phyloP scores from a whole-genome alignment of 2,797 vertebrate genomes.

The Tragopan temminckii region DNA sequence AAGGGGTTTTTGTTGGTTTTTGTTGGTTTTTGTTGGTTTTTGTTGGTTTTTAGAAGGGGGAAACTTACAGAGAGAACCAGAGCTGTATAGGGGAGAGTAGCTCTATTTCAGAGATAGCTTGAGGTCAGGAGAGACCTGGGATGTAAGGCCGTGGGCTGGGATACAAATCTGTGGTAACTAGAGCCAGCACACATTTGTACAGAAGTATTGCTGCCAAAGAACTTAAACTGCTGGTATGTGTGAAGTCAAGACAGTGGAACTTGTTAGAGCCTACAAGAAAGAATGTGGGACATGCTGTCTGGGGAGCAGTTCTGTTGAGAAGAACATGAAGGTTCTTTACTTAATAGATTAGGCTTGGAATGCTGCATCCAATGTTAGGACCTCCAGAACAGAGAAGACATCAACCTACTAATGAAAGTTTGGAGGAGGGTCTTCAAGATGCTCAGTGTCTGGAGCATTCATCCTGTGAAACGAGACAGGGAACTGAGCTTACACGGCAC shows the following conservation, averaged over 20 bases:
- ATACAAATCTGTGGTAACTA: neutral
- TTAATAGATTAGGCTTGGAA: neutral
- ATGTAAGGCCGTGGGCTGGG: neutral
- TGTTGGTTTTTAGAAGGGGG: neutral
- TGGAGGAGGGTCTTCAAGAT: no score
- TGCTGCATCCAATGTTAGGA: neutral
- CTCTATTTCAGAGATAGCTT: neutral
- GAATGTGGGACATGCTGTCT: neutral
- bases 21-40: no score
- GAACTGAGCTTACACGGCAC: no score
- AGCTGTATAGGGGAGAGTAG: neutral
- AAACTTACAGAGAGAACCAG: neutral
- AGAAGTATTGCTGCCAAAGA: neutral
- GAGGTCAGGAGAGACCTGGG: rapidly evolving
- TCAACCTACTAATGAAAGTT: no score
- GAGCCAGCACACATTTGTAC: neutral
- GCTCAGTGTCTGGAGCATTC: no score
- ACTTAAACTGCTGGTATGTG: neutral
- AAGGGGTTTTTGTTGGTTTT: neutral
- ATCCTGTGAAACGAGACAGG: no score
- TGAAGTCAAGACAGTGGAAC: neutral
- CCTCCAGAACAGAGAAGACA: no score
- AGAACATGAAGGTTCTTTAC: neutral
- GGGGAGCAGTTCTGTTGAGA: neutral
- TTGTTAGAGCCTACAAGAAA: neutral